Conservation (phyloP, 1,140 invertebrate species). For the Mesaphorura yosii region DNA sequence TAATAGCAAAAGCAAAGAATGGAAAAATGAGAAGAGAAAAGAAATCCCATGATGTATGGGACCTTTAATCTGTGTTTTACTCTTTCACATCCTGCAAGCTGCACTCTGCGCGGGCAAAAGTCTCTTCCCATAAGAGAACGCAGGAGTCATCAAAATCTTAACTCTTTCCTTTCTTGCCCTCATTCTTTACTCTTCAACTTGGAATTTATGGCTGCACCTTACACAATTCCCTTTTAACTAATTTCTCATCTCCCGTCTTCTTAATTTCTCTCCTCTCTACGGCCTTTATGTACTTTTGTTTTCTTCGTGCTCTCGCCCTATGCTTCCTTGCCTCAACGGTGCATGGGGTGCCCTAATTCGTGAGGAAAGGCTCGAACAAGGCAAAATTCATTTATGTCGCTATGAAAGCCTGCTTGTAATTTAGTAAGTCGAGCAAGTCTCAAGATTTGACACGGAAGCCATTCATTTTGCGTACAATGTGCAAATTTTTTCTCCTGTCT, state of each 20-base stretch:
- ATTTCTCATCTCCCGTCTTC: neutral
- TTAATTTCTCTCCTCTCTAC: conserved; percentile 1
- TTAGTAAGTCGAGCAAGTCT: too few species aligned
- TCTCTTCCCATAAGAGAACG: too few species aligned
- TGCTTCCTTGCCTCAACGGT: too few species aligned
- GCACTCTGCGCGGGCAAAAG: neutral
- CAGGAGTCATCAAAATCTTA: neutral
- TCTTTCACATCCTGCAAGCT: neutral
- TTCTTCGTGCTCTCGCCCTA: too few species aligned
- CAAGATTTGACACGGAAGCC: too few species aligned
- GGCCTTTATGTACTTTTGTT: too few species aligned
- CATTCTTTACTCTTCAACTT: neutral
- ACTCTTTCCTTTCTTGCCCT: neutral
- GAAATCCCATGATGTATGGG: conserved; percentile 5
- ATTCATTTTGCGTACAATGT: too few species aligned
- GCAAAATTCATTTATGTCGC: too few species aligned
- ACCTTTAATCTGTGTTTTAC: conserved; percentile 8
- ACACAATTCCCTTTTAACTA: conserved; percentile 4
- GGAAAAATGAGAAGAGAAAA: neutral
- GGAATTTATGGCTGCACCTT: conserved; percentile 7
- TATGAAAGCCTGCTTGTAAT: too few species aligned
- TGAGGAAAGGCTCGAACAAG: too few species aligned
- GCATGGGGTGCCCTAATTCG: too few species aligned
- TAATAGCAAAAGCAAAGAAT: neutral
- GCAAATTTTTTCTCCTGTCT: too few species aligned